Evolutionary conservation across 2,888 invertebrate genomes (phyloP).

Genomic region (Koerneria pararmatus): DNA sequence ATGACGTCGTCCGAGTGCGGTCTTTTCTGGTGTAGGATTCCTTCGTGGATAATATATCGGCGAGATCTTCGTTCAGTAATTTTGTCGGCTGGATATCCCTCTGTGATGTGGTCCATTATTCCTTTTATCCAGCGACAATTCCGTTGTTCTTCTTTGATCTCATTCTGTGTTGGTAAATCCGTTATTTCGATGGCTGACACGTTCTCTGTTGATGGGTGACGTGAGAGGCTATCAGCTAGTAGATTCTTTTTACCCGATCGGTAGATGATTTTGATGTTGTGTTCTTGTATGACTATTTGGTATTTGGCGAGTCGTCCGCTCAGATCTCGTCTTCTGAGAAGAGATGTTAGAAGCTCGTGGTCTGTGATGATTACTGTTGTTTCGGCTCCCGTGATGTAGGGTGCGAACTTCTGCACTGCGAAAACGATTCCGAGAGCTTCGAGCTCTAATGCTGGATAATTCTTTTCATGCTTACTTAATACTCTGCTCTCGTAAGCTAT

Average conservation of each 20-base stretch:
- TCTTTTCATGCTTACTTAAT: constrained; percentile 19
- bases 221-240: too few relatives aligned
- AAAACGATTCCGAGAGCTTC: constrained; percentile 26
- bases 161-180: too few relatives aligned
- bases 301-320: constrained; percentile 19
- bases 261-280: too few relatives aligned
- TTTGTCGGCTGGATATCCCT: too few relatives aligned
- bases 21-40: background rate
- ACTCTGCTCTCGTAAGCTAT: constrained; percentile 23
- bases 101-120: too few relatives aligned
- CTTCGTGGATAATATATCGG: background rate
- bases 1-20: background rate
- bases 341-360: constrained; percentile 23
- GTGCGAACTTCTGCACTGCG: constrained; percentile 25
- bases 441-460: constrained; percentile 25
- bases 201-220: too few relatives aligned
- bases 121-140: too few relatives aligned
- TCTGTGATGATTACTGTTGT: constrained; percentile 24
- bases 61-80: background rate
- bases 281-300: too few relatives aligned
- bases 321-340: too few relatives aligned
- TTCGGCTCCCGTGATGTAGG: constrained; percentile 25
- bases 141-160: too few relatives aligned
- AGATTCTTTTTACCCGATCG: too few relatives aligned
- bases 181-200: too few relatives aligned